Evolutionary conservation across 2,113 vertebrate genomes (phyloP).

Genomic region (Bubo blakistoni): DNA sequence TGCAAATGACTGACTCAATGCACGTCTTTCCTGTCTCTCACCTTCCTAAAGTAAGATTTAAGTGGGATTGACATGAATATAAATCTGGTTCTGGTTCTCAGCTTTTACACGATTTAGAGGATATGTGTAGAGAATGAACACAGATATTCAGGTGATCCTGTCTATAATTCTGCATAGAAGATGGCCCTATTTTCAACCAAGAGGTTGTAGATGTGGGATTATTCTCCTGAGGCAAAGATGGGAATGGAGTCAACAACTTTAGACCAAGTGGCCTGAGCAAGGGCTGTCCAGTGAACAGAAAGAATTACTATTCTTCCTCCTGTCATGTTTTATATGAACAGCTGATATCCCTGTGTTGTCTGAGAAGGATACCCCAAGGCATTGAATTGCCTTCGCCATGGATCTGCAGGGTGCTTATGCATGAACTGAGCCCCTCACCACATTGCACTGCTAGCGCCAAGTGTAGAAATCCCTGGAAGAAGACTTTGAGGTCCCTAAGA

Average conservation of each 20-base stretch:
- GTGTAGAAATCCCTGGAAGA: not conserved
- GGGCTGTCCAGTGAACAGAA: not conserved
- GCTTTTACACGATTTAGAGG: not conserved
- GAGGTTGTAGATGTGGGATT: not conserved
- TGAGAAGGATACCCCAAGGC: not conserved
- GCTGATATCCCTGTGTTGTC: not conserved
- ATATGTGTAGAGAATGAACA: not conserved
- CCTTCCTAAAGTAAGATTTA: constrained; percentile 10
- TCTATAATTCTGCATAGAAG: not conserved
- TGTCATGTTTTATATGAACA: not conserved
- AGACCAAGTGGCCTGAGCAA: not conserved
- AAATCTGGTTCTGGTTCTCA: not conserved
- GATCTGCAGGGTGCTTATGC: not conserved
- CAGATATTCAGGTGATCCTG: not conserved
- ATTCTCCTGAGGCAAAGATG: not conserved
- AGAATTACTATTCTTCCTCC: not conserved
- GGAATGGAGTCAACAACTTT: not conserved
- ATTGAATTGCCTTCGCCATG: not conserved
- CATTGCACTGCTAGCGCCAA: not conserved
- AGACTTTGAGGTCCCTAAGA: not conserved
- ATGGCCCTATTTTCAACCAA: not conserved
- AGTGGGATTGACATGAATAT: not conserved
- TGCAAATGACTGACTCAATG: not conserved
- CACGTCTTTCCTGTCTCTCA: not conserved
- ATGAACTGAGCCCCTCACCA: not conserved